phyloP scores from a whole-genome alignment of 2,888 invertebrate genomes.

The Pristionchus fissidentatus region DNA sequence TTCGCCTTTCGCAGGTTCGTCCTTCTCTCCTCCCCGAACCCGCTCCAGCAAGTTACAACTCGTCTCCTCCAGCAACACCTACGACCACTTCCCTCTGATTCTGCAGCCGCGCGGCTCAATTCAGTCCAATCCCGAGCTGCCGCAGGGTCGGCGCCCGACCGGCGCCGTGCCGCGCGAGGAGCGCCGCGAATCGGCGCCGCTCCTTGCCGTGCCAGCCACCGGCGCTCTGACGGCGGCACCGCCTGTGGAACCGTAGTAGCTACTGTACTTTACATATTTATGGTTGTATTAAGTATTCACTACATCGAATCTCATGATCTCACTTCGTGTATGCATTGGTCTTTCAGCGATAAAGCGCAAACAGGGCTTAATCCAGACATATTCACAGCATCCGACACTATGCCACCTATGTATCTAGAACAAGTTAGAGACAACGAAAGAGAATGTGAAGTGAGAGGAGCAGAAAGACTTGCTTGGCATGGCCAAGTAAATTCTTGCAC shows the following conservation, averaged over 20 bases:
- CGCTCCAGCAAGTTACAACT: slow-evolving; percentile 16
- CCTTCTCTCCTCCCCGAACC: slow-evolving; percentile 33
- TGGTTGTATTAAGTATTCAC: slow-evolving; percentile 32
- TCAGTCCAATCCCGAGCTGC: slow-evolving; percentile 26
- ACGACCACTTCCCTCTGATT: not conserved
- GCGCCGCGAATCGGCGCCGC: not conserved
- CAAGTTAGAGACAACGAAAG: too few species aligned
- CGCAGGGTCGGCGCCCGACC: not conserved
- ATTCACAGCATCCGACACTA: too few species aligned
- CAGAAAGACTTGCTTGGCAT: too few species aligned
- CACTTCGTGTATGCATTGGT: not conserved
- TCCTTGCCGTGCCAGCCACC: not conserved
- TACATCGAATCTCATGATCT: not conserved
- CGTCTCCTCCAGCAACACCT: not conserved
- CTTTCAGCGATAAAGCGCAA: slow-evolving; percentile 41
- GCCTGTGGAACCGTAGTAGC: not conserved
- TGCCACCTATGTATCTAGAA: too few species aligned
- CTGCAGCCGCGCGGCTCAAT: slow-evolving; percentile 19
- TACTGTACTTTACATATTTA: not conserved
- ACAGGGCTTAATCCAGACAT: too few species aligned
- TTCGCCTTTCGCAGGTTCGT: slow-evolving; percentile 11
- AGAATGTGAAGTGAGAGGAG: too few species aligned
- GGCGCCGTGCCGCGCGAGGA: not conserved
- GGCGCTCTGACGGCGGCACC: not conserved
- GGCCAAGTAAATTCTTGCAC: too few species aligned